Base-by-base conservation (phyloP, 2,113 vertebrate species). In the Gambusia holbrooki region DNA sequence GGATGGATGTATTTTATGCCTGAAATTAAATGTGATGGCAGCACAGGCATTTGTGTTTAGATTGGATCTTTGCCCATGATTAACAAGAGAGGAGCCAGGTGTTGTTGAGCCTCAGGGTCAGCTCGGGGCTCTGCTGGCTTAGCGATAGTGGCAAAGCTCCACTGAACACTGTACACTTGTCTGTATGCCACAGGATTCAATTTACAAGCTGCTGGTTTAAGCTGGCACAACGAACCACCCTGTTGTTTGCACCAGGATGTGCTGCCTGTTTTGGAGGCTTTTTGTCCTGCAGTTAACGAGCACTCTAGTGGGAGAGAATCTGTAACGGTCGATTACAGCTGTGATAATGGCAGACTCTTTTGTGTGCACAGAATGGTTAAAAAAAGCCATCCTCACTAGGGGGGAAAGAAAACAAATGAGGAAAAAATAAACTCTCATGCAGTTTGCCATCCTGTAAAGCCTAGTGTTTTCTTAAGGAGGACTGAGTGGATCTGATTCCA, bases 171-270 rank as follows among this genome's bases (percentile, higher is more conserved):
- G 84, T 87, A 87, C 86, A 90, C 84, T 87, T 92, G 90, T 92
- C 85, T 81, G 83, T 77, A 80, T 88, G 88, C 90, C 92, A 92
- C 82, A 67, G 84, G 86, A 92, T 89, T 91, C 89, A 87, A 89
- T 93, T 92, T 91, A 88, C 89, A 91, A 93, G 88, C 90, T 92
- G 89, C 89, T 89, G 82, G 88, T 90, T 88, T 87, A 88, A 87
- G 89, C 84, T 85, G 87, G 89, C 89, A 77, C 62, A 48, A 64
- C 40, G 77, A 79, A 65, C 80, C 81, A 62, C 76, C 70, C 88
- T 45, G 83, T 89, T 90, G 90, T 90, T 89, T 85, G 85, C 79
- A 82, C 83, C 78, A 69, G 81, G 79, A 89, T 81, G 74, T 58
- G 48, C 73, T 87, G 88, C 79, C 87, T 87, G 75, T 85, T 84